A percentile compares a stretch with the other conserved stretches of the same genome.
These are phyloP conservation scores for Brachyrhaphis roseni DNA, from an alignment of 2,797 vertebrate genomes.

Conservation along the genomic window DNA sequence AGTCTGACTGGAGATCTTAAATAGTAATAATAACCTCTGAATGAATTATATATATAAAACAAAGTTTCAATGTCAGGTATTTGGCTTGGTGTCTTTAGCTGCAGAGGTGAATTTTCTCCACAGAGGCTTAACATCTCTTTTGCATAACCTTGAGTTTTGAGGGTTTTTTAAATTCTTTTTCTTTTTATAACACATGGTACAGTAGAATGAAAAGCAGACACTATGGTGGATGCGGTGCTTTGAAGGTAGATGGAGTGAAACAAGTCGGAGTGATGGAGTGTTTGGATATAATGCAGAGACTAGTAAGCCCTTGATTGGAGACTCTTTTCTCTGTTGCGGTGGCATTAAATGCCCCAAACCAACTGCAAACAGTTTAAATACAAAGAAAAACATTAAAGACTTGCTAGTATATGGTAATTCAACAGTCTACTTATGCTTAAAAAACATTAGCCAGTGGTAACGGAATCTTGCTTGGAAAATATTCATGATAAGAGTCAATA, in stretches of 20 bases:
- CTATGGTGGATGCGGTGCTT: slow-evolving; percentile 66
- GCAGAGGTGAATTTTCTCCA: slow-evolving; percentile 34
- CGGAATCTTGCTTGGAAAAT: slow-evolving; percentile 20
- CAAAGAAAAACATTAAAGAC: slow-evolving; percentile 53
- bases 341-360: slow-evolving; percentile 37
- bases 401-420: slow-evolving; percentile 25
- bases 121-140: slow-evolving; percentile 54
- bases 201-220: slow-evolving; percentile 74
- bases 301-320: slow-evolving; percentile 66
- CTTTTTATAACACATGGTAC: slow-evolving; percentile 70
- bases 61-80: slow-evolving; percentile 54
- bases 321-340: slow-evolving; percentile 39
- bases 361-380: slow-evolving; percentile 64
- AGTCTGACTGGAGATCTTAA: neutral
- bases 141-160: slow-evolving; percentile 74
- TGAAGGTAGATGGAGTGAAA: slow-evolving; percentile 74
- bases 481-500: slow-evolving; percentile 26
- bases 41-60: slow-evolving; percentile 15
- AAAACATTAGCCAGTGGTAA: slow-evolving; percentile 13
- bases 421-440: slow-evolving; percentile 39
- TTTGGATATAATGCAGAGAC: slow-evolving; percentile 61
- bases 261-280: slow-evolving; percentile 67
- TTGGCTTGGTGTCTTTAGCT: slow-evolving; percentile 34
- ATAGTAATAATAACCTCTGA: slow-evolving; percentile 20
- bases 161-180: neutral